Base-by-base conservation (phyloP, 2,888 invertebrate genomes). In the Apeira syringaria region DNA sequence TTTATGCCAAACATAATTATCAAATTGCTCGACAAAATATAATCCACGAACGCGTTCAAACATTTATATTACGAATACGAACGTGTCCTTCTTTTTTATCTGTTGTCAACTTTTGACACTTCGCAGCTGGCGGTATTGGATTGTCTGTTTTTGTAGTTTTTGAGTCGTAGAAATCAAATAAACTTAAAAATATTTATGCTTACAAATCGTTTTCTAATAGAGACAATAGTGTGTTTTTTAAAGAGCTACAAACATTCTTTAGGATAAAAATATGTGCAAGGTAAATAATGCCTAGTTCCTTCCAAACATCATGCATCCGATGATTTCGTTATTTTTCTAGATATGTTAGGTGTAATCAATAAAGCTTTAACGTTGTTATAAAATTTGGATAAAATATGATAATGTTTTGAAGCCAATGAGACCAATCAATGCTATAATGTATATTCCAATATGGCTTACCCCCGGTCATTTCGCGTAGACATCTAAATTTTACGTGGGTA, bases 381-480 rank as follows among this genome's bases (percentile, higher is more conserved):
- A 8, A n/a, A 9, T 18, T 33, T 37, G 10, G 15, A 8, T 37
- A 15, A 20, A 27, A 29, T 36, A 27, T 13, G 13, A 28, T 33
- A 9, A 27, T 56, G 42, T 55, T 51, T 4, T 46, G 39, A 40
- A 37, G 17, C 34, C 50, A 47, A 43, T 18, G 34, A 20, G 40
- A 34, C 15, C 37, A 15, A 47, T 33, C 47, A 46, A 53, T 57
- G 46, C 66, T 70, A 67, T 73, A 62, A 72, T 76, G 66, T 68
- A 69, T 71, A 75, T 77, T 80, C 74, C 84, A 85, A 84, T 77
- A 85, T 83, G 85, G 85, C 84, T 73, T 73, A 61, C 59, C 71
- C 65, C 61, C 65, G 63, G 68, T 67, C 64, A 59, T 54, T 64
- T 61, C 35, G 47, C 59, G 54, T 63, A 56, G 53, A 56, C n/a